Base-by-base conservation (phyloP, 2,797 vertebrate species). In the Sus cebifrons region DNA sequence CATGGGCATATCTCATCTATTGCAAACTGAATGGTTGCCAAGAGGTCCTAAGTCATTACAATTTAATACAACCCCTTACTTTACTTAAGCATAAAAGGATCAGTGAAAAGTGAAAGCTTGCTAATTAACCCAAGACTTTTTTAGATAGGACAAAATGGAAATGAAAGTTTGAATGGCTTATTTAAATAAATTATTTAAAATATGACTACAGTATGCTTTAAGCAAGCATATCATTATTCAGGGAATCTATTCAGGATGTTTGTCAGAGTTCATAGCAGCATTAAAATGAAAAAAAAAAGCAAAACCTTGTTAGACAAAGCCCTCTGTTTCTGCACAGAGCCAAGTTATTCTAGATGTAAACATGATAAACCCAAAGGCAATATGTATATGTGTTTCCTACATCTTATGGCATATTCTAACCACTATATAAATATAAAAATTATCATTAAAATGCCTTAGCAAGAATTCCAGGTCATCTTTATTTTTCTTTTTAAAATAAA, bases 171-270 rank as follows among this genome's bases (percentile, higher is more conserved):
- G 23, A 95, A 65, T 60, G 36, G 3, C 6, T 89, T 73, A 44
- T 79, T 87, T 94, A 8, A 58, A 68, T 40, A 77, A 87, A 65
- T 23, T 67, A 62, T 25, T 93, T 27, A 89, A 75, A 84, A 32
- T 87, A 64, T 62, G 23, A n/a, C 18, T 54, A 81, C 1, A 56
- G 73, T 9, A 20, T 52, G 32, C 49, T 94, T 83, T 78, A 54
- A 89, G 32, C 25, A 92, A 91, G 18, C 25, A 23, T 74, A 18
- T 32, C 27, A 8, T 84, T 95, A 78, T 32, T 52, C 44, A 73
- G 5, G 14, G 6, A 64, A 20, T 89, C 27, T 52, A 54, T 79
- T 83, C 2, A 54, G 11, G 84, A 65, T 56, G 15, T 65, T 25
- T 71, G 36, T 58, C 29, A 84, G 8, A 75, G 36, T 56, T 32